These are phyloP conservation scores for Charaxes varanes DNA, from an alignment of 1,140 invertebrate genomes.

Conservation along the genomic window DNA sequence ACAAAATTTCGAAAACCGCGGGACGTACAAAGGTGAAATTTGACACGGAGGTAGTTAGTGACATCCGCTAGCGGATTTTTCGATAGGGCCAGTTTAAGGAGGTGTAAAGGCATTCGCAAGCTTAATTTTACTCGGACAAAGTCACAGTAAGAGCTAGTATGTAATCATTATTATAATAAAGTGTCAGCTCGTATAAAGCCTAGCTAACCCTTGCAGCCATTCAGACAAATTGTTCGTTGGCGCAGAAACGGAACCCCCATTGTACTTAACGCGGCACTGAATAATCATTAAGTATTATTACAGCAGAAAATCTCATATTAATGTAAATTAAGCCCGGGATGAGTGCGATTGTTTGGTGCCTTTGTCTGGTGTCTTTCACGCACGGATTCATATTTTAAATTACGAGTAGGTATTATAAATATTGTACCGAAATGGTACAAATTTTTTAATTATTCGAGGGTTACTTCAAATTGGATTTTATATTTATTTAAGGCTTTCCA, in stretches of 20 bases:
- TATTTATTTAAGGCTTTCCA: too few relatives aligned
- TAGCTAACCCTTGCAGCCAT: slow-evolving; percentile 31
- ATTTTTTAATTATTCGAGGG: too few relatives aligned
- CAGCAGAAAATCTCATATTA: slow-evolving; percentile 57
- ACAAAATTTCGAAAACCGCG: too few relatives aligned
- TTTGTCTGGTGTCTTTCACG: slow-evolving; percentile 26
- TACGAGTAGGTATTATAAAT: slow-evolving; percentile 17
- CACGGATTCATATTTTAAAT: slow-evolving; percentile 28
- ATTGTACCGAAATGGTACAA: not conserved
- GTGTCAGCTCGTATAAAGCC: slow-evolving; percentile 2
- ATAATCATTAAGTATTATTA: slow-evolving; percentile 60
- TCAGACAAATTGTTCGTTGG: slow-evolving; percentile 50
- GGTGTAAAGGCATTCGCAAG: too few relatives aligned
- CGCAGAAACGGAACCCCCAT: slow-evolving; percentile 56
- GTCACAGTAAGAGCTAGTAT: too few relatives aligned
- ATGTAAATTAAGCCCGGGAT: slow-evolving; percentile 59
- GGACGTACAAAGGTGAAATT: too few relatives aligned
- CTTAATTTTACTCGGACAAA: too few relatives aligned
- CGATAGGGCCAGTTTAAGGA: too few relatives aligned
- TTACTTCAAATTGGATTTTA: too few relatives aligned
- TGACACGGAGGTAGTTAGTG: too few relatives aligned
- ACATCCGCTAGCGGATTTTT: too few relatives aligned
- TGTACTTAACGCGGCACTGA: slow-evolving; percentile 46
- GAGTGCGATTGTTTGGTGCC: slow-evolving; percentile 40
- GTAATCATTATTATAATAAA: too few relatives aligned